A percentile compares a stretch with the other conserved stretches of the same genome.
Conservation (phyloP, 2,888 invertebrate species). For the Pherbina coryleti region DNA sequence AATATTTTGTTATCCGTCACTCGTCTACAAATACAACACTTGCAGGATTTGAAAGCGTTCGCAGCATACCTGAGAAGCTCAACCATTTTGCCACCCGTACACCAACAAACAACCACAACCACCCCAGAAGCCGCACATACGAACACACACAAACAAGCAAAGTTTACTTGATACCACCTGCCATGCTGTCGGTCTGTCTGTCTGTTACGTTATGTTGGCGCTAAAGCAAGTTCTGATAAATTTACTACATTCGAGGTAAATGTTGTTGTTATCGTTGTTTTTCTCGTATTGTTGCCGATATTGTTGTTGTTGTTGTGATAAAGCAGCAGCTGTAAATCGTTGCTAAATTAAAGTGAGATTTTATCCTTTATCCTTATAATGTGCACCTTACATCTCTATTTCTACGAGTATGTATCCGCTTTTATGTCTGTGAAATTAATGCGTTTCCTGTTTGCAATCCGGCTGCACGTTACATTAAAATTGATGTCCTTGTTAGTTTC, state of each 20-base stretch:
- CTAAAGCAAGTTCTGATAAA: slow-evolving; percentile 21
- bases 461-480: neutral
- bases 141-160: neutral
- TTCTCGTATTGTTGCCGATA: neutral
- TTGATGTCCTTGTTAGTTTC: slow-evolving; percentile 1
- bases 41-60: neutral
- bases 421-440: slow-evolving; percentile 10
- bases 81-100: neutral
- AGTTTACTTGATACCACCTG: neutral
- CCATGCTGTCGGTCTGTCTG: neutral
- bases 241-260: slow-evolving; percentile 19
- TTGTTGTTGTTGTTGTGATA: slow-evolving; percentile 20
- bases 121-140: neutral
- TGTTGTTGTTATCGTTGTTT: slow-evolving; percentile 14
- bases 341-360: slow-evolving; percentile 27
- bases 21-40: slow-evolving; percentile 18
- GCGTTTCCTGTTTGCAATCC: slow-evolving; percentile 18
- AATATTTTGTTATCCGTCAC: slow-evolving; percentile 38
- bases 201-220: neutral
- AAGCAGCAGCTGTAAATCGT: slow-evolving; percentile 22
- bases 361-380: slow-evolving; percentile 23
- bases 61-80: neutral
- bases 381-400: neutral
- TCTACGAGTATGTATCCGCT: neutral
- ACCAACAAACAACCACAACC: too few species aligned